These are phyloP conservation scores for Phaonia tiefii DNA, from an alignment of 2,888 invertebrate genomes.

Conservation along the genomic window DNA sequence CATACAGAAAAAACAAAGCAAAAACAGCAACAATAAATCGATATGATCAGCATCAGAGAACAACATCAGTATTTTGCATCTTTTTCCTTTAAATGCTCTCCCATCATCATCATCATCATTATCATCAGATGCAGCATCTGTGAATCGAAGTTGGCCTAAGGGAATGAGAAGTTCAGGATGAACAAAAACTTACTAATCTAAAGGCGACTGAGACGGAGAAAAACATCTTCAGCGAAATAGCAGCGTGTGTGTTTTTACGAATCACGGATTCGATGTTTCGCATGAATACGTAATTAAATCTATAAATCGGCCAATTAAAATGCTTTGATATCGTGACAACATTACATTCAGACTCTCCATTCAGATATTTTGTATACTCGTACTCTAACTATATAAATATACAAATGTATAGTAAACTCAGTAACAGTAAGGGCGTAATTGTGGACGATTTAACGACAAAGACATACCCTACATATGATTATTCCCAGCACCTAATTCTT, in stretches of 20 bases:
- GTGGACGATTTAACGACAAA: not conserved
- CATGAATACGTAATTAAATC: slow-evolving; percentile 81
- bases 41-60: slow-evolving; percentile 63
- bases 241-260: slow-evolving; percentile 80
- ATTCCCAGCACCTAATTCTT: too few species aligned
- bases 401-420: too few species aligned
- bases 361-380: slow-evolving; percentile 20
- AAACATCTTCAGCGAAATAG: slow-evolving; percentile 65
- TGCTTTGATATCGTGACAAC: slow-evolving; percentile 81
- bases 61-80: slow-evolving; percentile 64
- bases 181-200: slow-evolving; percentile 12
- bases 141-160: slow-evolving; percentile 1
- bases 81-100: slow-evolving; percentile 46
- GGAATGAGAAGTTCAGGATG: not conserved
- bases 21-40: slow-evolving; percentile 53
- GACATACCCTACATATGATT: not conserved
- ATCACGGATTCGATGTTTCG: slow-evolving; percentile 81
- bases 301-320: slow-evolving; percentile 81
- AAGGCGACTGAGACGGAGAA: slow-evolving; percentile 34
- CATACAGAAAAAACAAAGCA: slow-evolving; percentile 14
- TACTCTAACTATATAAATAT: too few species aligned
- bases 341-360: slow-evolving; percentile 75
- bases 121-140: slow-evolving; percentile 36
- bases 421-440: not conserved
- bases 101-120: slow-evolving; percentile 37